These are phyloP conservation scores for Cephus cinctus DNA, from an alignment of 1,140 invertebrate species.

Conservation along the genomic window DNA sequence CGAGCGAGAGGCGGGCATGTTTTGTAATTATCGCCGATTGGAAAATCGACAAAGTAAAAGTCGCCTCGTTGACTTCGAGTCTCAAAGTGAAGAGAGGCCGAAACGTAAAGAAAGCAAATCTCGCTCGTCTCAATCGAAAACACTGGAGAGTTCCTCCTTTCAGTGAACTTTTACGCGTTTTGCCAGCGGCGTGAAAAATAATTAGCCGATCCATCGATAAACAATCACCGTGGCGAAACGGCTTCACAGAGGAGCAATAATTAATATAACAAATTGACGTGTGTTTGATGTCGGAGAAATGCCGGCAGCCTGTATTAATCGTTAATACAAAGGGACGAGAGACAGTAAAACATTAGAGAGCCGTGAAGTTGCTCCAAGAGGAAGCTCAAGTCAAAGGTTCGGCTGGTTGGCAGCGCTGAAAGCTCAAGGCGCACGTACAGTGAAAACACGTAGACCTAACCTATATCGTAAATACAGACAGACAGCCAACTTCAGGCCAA, in stretches of 20 bases:
- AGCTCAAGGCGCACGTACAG: slow-evolving; percentile 7
- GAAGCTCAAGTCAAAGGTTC: no score
- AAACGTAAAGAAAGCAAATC: background rate
- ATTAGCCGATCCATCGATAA: slow-evolving; percentile 27
- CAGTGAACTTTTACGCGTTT: no score
- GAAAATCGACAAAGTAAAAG: no score
- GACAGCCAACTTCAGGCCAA: no score
- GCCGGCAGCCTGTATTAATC: slow-evolving; percentile 45
- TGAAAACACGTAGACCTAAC: slow-evolving; percentile 14
- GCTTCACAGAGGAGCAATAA: slow-evolving; percentile 32
- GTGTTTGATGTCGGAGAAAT: slow-evolving; percentile 46
- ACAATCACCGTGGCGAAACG: slow-evolving; percentile 8
- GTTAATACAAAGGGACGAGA: slow-evolving; percentile 52
- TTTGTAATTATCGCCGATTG: no score
- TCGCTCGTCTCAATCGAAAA: background rate
- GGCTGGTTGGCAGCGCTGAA: slow-evolving; percentile 20
- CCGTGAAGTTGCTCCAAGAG: no score
- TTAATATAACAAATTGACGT: slow-evolving; percentile 50
- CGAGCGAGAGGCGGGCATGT: no score
- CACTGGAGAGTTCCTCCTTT: no score
- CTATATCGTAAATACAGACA: no score
- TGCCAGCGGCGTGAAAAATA: slow-evolving; percentile 24
- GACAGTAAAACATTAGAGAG: no score
- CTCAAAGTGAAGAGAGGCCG: background rate
- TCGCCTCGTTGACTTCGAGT: no score